A percentile compares a stretch with the other conserved stretches of the same genome.
phyloP scores from a whole-genome alignment of 2,797 vertebrate species.

The Neopelma chrysocephalum region DNA sequence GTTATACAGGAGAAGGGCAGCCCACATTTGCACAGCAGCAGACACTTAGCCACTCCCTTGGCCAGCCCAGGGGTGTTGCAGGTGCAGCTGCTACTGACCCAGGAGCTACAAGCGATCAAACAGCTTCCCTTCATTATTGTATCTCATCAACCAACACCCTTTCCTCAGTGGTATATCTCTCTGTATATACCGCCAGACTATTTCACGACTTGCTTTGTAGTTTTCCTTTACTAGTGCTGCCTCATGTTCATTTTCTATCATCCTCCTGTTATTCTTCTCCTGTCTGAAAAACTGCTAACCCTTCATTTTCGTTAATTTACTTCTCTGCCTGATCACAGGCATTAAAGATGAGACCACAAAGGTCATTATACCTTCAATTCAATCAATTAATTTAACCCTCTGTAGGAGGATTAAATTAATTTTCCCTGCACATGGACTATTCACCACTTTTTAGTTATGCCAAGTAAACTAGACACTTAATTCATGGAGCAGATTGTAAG shows the following conservation, averaged over 20 bases:
- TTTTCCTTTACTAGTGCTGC: neutral
- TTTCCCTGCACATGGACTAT: neutral
- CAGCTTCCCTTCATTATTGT: conserved; percentile 2
- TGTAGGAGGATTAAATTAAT: neutral
- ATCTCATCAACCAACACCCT: neutral
- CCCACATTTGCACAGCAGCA: neutral
- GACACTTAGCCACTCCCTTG: neutral
- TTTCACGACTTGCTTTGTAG: neutral
- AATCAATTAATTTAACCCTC: neutral
- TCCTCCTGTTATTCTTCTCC: neutral
- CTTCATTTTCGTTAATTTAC: neutral
- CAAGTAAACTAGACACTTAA: neutral
- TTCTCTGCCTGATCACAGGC: neutral
- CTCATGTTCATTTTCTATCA: neutral
- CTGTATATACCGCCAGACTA: neutral
- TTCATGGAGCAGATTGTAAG: neutral
- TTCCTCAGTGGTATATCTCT: neutral
- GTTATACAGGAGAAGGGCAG: neutral
- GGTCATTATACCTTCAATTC: neutral
- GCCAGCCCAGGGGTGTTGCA: neutral
- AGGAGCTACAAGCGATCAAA: conserved; percentile 16
- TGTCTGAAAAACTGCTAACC: neutral
- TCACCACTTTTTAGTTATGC: neutral
- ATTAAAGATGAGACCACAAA: neutral
- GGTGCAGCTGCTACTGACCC: conserved; percentile 51